Conservation (phyloP, 92 coral and sea anemone genomes). For the Phymanthus crucifer region DNA sequence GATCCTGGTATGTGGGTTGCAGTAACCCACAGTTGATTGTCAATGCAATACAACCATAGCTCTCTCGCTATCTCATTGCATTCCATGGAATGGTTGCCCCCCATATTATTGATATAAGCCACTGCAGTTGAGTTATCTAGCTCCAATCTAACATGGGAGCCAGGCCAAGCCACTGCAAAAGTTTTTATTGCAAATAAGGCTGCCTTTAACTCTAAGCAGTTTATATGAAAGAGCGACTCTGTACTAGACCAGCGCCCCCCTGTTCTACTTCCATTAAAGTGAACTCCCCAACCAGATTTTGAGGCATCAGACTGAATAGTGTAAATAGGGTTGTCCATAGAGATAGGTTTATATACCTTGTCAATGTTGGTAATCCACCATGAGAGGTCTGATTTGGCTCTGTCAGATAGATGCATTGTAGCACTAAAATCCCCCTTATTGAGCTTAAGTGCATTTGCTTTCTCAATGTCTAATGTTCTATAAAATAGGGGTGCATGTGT, state of each 20-base stretch:
- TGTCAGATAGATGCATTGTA: constrained; percentile 29
- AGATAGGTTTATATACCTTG: background rate
- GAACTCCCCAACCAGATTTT: background rate
- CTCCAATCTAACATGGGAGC: constrained; percentile 2
- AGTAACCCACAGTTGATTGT: constrained; percentile 22
- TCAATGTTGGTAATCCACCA: constrained; percentile 49
- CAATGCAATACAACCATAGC: constrained; percentile 25
- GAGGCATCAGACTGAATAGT: background rate
- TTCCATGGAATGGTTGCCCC: constrained; percentile 21
- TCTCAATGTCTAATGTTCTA: constrained; percentile 46
- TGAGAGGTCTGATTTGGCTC: constrained; percentile 28
- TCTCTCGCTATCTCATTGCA: constrained; percentile 23
- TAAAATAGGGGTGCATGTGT: constrained; percentile 33
- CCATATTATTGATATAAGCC: constrained; percentile 19
- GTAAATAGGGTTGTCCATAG: background rate
- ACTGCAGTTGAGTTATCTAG: constrained; percentile 16
- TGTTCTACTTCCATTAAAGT: constrained; percentile 7
- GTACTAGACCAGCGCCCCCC: background rate
- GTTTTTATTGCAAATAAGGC: background rate
- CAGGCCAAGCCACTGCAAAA: background rate
- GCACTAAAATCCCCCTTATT: constrained; percentile 41
- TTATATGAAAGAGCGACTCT: background rate
- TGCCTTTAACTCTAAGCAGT: background rate
- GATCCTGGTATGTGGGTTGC: constrained; percentile 29
- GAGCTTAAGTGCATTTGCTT: constrained; percentile 29